Evolutionary conservation across 1,140 invertebrate species (phyloP), one percentile per base, ranked within the genome.

Genomic region (Homalodisca vitripennis): DNA sequence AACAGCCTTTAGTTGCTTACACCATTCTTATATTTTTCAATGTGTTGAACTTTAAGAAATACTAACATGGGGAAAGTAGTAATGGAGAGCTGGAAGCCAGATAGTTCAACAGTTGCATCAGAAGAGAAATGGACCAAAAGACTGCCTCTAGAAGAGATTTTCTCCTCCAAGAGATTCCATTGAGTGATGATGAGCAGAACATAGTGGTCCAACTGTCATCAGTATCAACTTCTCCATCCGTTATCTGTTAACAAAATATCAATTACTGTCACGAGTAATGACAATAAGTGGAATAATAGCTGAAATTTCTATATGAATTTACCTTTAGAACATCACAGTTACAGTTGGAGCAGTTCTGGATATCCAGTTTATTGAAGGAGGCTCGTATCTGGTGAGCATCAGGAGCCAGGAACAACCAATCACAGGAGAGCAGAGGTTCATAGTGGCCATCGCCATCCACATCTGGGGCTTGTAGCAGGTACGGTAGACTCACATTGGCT

Each of bases 111-210:
- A 47, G 75, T 77, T 0, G 80, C 81, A 75, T 91, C 87, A 14
- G 86, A 87, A n/a, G 83, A 81, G 30, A 92, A 84, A 74, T 83
- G 81, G 53, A 93, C 75, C 77, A 84, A 87, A 48, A 91, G 74
- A 2, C 79, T 73, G 73, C 88, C 86, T 3, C 76, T 72, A 0
- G 88, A 82, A 0, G 87, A 85, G 1, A 75, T 71, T n/a, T n/a
- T n/a, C n/a, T n/a, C n/a, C n/a, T n/a, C n/a, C n/a, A n/a, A n/a
- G n/a, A n/a, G n/a, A n/a, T n/a, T n/a, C n/a, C n/a, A n/a, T n/a
- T n/a, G n/a, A n/a, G n/a, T n/a, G n/a, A n/a, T n/a, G n/a, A n/a
- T n/a, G n/a, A n/a, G n/a, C n/a, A n/a, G n/a, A n/a, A n/a, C n/a
- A n/a, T n/a, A n/a, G n/a, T n/a, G n/a, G n/a, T n/a, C n/a, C n/a